Conservation (phyloP, 2,113 vertebrate genomes). For the Anhinga rufa region DNA sequence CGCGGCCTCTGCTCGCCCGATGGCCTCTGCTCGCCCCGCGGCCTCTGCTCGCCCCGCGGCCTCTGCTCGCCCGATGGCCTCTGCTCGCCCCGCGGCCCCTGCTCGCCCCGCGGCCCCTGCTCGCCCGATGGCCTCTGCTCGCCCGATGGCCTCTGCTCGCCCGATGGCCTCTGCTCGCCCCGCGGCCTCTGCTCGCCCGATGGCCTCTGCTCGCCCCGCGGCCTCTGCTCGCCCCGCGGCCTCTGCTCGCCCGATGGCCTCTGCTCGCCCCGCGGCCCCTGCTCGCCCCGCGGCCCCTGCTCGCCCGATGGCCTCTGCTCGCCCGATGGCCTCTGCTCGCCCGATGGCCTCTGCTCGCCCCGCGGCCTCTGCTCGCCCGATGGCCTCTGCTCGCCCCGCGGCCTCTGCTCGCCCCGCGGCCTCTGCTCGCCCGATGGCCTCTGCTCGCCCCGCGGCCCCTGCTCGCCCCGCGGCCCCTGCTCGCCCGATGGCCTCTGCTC, state of each 20-base stretch:
- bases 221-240: background rate
- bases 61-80: no score
- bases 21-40: no score
- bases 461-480: background rate
- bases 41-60: background rate
- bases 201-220: no score
- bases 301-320: background rate
- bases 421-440: no score
- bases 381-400: no score
- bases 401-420: background rate
- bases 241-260: no score
- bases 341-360: background rate
- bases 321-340: background rate
- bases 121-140: background rate
- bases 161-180: background rate
- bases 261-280: background rate
- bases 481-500: no score
- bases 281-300: background rate
- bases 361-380: rapidly evolving
- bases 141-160: background rate
- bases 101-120: background rate
- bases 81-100: background rate
- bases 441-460: background rate
- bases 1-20: rapidly evolving
- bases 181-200: rapidly evolving